phyloP scores from a whole-genome alignment of 2,797 vertebrate species.

The Leuciscus waleckii region DNA sequence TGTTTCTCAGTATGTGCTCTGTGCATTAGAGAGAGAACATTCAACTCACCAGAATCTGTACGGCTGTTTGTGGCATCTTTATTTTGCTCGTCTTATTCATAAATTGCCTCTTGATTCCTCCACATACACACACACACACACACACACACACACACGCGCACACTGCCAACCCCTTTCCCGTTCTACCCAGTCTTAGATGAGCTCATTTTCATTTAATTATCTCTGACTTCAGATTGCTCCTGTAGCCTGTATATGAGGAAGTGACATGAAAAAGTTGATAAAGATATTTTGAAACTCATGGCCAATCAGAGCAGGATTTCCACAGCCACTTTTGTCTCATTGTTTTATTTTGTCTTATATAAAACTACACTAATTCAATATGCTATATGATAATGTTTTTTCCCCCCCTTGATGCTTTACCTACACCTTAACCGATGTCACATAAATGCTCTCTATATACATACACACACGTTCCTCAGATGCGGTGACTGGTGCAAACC shows the following conservation, averaged over 20 bases:
- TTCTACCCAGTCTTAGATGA: slow-evolving; percentile 37
- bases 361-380: neutral
- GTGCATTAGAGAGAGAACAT: slow-evolving; percentile 8
- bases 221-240: slow-evolving; percentile 31
- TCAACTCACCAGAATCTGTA: slow-evolving; percentile 13
- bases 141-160: neutral
- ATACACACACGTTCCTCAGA: slow-evolving; percentile 5
- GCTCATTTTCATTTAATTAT: slow-evolving; percentile 61
- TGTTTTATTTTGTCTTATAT: neutral
- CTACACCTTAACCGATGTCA: neutral
- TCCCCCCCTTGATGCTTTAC: neutral
- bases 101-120: slow-evolving; percentile 37
- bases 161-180: neutral
- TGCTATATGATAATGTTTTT: neutral
- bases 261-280: slow-evolving; percentile 21
- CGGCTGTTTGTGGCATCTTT: slow-evolving; percentile 33
- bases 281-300: neutral
- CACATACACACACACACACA: neutral
- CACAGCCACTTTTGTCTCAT: neutral
- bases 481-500: slow-evolving; percentile 26
- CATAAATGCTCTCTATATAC: neutral
- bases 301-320: slow-evolving; percentile 20
- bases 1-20: slow-evolving; percentile 21
- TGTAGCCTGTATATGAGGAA: slow-evolving; percentile 41
- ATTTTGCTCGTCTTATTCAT: slow-evolving; percentile 55